Percentiles rank a stretch among this genome's conserved stretches.
phyloP scores from a whole-genome alignment of 2,888 invertebrate species.

The Hirudinaria manillensis region DNA sequence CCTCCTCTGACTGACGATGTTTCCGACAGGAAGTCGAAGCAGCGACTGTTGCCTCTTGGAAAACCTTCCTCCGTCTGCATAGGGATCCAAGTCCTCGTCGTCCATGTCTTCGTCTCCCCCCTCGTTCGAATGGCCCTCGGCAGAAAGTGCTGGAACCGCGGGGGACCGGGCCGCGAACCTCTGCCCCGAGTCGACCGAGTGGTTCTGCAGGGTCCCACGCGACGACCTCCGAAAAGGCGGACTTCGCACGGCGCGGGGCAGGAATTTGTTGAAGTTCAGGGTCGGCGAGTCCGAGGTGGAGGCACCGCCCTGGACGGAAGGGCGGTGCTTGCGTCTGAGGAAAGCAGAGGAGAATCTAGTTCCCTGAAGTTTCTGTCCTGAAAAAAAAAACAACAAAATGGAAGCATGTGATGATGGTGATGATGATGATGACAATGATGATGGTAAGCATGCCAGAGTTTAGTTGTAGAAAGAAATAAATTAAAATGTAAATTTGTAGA shows the following conservation, averaged over 20 bases:
- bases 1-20: slow-evolving; percentile 19
- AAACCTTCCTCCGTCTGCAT: neutral
- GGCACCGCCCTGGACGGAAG: neutral
- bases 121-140: neutral
- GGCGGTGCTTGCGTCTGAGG: slow-evolving; percentile 6
- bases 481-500: too few relatives aligned
- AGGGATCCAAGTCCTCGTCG: neutral
- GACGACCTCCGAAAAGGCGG: neutral
- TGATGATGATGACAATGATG: neutral
- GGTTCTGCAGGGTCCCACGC: neutral
- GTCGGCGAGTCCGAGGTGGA: neutral
- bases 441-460: neutral
- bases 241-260: neutral
- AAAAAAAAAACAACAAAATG: neutral
- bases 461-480: too few relatives aligned
- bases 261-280: slow-evolving; percentile 22
- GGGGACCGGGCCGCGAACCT: neutral
- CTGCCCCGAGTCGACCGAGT: neutral
- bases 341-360: slow-evolving; percentile 1
- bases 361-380: slow-evolving; percentile 6
- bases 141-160: neutral
- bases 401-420: too few relatives aligned
- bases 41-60: neutral
- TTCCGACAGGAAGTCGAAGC: slow-evolving; percentile 8
- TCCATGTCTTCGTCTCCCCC: neutral